These are phyloP conservation scores for Atlantisia rogersi DNA, from an alignment of 2,113 vertebrate species.

Conservation along the genomic window DNA sequence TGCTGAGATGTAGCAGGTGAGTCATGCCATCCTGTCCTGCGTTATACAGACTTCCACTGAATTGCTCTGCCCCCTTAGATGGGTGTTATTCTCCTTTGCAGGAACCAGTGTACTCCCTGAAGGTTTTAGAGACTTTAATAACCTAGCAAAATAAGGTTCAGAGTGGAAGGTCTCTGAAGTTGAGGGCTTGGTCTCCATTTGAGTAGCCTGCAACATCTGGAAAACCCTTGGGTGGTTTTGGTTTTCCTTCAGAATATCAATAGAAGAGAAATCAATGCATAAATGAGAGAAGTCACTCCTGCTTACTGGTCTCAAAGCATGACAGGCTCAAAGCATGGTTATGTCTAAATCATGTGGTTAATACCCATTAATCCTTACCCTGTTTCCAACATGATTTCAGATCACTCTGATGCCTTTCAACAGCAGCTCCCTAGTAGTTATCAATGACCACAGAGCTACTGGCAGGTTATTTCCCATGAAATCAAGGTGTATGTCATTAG, in stretches of 20 bases:
- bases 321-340: neutral
- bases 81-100: neutral
- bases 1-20: neutral
- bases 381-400: neutral
- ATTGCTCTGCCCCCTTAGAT: neutral
- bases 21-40: neutral
- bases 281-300: neutral
- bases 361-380: neutral
- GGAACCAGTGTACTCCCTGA: neutral
- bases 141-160: neutral
- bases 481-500: neutral
- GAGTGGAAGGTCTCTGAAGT: neutral
- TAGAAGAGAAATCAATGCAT: neutral
- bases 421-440: neutral
- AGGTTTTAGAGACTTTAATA: neutral
- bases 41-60: neutral
- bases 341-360: neutral
- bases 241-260: constrained; percentile 14
- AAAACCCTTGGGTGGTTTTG: neutral
- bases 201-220: neutral
- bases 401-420: neutral
- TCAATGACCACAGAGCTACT: neutral
- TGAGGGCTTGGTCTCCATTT: neutral
- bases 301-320: neutral
- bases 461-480: neutral